These are phyloP conservation scores for Tubiluchus corallicola DNA, from an alignment of 2,888 invertebrate species.

Conservation along the genomic window DNA sequence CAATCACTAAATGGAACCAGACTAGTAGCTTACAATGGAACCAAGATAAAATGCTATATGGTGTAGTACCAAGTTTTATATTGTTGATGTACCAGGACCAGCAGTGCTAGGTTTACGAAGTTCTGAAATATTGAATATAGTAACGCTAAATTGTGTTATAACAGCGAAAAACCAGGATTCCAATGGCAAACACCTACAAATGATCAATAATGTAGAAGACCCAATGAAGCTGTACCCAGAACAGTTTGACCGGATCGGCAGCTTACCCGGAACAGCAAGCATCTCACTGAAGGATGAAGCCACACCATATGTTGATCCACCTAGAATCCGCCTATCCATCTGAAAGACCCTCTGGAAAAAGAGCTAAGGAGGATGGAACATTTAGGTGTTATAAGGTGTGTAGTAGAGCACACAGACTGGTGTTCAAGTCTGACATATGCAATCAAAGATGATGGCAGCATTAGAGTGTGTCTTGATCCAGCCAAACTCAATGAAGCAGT, in stretches of 20 bases:
- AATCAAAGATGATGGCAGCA: slow-evolving; percentile 7
- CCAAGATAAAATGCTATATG: neutral
- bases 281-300: neutral
- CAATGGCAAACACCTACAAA: neutral
- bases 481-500: slow-evolving; percentile 11
- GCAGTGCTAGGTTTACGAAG: slow-evolving; percentile 11
- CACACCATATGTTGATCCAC: slow-evolving; percentile 4
- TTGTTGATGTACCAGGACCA: slow-evolving; percentile 11
- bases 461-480: slow-evolving; percentile 11
- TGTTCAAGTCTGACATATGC: slow-evolving; percentile 8
- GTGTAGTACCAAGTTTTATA: slow-evolving; percentile 10
- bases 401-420: slow-evolving; percentile 11
- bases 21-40: too few species aligned
- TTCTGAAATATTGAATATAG: slow-evolving; percentile 8
- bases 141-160: slow-evolving; percentile 9
- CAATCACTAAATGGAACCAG: too few species aligned
- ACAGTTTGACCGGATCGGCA: slow-evolving; percentile 6
- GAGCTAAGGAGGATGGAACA: slow-evolving; percentile 10
- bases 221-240: neutral
- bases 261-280: neutral
- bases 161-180: neutral
- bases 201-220: neutral
- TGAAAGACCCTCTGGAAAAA: slow-evolving; percentile 4
- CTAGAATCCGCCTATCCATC: neutral
- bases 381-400: slow-evolving; percentile 9